Percentiles rank a stretch among this genome's conserved stretches.
Evolutionary conservation across 1,140 invertebrate genomes (phyloP).

Genomic region (Caenorhabditis inopinata): DNA sequence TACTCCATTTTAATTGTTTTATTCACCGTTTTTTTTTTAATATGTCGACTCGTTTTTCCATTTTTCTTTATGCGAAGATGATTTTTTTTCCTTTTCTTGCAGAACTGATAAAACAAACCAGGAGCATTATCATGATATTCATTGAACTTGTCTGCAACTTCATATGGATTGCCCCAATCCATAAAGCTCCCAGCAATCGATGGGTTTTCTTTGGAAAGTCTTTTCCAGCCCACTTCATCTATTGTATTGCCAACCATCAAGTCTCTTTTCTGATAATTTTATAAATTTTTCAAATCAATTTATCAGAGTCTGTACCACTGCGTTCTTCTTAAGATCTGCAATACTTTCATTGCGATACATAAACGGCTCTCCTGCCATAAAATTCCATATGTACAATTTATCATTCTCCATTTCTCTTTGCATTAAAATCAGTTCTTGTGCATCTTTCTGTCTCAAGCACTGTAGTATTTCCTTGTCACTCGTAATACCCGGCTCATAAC

Average conservation of each 20-base stretch:
- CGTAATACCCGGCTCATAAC: neutral
- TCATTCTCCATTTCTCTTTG: neutral
- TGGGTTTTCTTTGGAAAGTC: neutral
- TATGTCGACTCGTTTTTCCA: no score
- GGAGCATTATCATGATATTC: neutral
- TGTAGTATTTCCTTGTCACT: neutral
- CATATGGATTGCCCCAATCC: conserved; percentile 13
- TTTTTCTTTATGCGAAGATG: no score
- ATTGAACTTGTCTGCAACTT: neutral
- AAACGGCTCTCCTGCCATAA: neutral
- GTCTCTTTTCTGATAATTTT: neutral
- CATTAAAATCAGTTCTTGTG: neutral
- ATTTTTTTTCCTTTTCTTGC: no score
- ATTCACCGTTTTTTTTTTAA: no score
- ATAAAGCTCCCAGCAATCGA: neutral
- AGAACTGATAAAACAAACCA: no score
- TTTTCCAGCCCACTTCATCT: neutral
- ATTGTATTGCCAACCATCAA: neutral
- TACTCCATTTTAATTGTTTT: no score
- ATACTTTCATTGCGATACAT: neutral
- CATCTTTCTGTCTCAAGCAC: neutral
- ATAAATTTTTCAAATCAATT: neutral
- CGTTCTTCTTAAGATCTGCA: neutral
- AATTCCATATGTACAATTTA: neutral
- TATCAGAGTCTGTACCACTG: neutral